Percentiles rank a stretch among this genome's conserved stretches.
These are phyloP conservation scores for Lysandra bellargus DNA, from an alignment of 2,888 invertebrate genomes.

Conservation along the genomic window DNA sequence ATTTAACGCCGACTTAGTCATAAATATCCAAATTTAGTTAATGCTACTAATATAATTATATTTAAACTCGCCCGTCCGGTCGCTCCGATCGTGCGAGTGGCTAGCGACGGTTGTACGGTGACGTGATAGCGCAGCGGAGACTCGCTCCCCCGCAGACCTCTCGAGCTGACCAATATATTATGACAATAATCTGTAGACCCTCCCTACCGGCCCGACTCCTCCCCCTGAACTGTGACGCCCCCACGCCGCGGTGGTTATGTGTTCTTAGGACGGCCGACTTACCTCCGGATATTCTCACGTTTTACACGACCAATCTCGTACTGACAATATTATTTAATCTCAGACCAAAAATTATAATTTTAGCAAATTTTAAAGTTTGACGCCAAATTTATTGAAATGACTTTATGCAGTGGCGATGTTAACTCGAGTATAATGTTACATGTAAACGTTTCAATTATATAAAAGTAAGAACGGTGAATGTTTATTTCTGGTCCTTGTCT, in stretches of 20 bases:
- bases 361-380: not conserved
- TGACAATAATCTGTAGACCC: conserved; percentile 78
- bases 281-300: conserved; percentile 15
- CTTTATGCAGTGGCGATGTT: not conserved
- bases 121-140: conserved; percentile 43
- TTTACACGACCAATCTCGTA: conserved; percentile 1
- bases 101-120: conserved; percentile 53
- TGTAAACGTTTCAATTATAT: not conserved
- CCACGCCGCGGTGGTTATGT: conserved; percentile 43
- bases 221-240: conserved; percentile 50
- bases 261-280: not conserved
- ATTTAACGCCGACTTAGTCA: conserved; percentile 79
- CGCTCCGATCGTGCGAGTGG: conserved; percentile 41
- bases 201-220: conserved; percentile 60
- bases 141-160: conserved; percentile 51
- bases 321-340: not conserved
- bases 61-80: conserved; percentile 39
- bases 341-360: not conserved
- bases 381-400: not conserved
- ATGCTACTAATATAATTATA: conserved; percentile 66
- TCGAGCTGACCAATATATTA: conserved; percentile 71
- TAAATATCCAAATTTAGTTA: conserved; percentile 81
- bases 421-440: not conserved
- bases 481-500: conserved; percentile 6
- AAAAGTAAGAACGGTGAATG: not conserved